Conservation (phyloP, 2,113 vertebrate species). For the Pseudopipra pipra region DNA sequence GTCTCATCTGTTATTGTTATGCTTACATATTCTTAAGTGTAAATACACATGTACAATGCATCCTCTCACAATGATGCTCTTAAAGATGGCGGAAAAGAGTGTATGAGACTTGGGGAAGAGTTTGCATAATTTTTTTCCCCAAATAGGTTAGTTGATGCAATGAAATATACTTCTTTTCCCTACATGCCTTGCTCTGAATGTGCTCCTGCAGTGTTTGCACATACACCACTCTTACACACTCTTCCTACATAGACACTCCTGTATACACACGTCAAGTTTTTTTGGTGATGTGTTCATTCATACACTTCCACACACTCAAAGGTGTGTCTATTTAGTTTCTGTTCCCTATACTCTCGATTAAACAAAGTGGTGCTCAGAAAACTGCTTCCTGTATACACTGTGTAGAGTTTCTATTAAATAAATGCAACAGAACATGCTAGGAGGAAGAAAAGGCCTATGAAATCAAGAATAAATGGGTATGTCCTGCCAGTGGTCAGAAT, state of each 20-base stretch:
- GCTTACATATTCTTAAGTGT: not conserved
- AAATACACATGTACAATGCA: not conserved
- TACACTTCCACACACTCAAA: not conserved
- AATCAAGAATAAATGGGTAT: constrained; percentile 34
- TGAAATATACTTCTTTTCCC: not conserved
- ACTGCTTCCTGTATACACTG: not conserved
- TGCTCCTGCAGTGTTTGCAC: not conserved
- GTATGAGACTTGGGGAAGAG: not conserved
- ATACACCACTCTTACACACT: not conserved
- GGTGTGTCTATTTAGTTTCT: not conserved
- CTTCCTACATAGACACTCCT: not conserved
- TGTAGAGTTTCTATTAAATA: constrained; percentile 22
- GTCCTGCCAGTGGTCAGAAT: constrained; percentile 21
- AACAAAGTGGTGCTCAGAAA: not conserved
- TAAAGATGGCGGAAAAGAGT: not conserved
- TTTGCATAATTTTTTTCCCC: not conserved
- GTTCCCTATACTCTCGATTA: not conserved
- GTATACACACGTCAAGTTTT: not conserved
- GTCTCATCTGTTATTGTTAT: not conserved
- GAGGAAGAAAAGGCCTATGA: constrained; percentile 23
- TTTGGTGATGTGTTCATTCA: not conserved
- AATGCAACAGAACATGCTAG: not conserved
- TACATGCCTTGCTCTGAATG: not conserved
- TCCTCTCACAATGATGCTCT: not conserved
- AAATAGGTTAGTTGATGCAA: not conserved